Evolutionary conservation across 2,888 invertebrate genomes (phyloP), one percentile per base, ranked within the genome.

Genomic region (Drosophila anomalata): DNA sequence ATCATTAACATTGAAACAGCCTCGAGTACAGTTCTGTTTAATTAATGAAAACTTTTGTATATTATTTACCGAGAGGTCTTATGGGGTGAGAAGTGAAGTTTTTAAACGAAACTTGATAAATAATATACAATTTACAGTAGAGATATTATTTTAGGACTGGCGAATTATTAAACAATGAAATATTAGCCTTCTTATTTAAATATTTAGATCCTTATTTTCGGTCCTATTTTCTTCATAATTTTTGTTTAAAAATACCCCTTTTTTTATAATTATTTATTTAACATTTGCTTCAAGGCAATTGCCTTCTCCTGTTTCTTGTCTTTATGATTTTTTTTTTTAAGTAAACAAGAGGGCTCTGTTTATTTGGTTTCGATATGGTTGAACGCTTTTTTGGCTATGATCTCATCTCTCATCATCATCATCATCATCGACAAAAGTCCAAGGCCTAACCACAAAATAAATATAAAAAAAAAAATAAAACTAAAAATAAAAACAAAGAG

Each of bases 381-480:
- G 20, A 60, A 61, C n/a, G 44, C 52, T 20, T 29, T 29, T 54
- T 53, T 7, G 65, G 47, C 39, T 65, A 54, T 65, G 63, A 65
- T 65, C 66, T 66, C 63, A 59, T 50, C 31, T 17, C n/a, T 36
- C 12, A 36, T n/a, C 7, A 29, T 29, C 26, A 8, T 29, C 26
- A 8, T 29, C 55, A 20, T 22, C 48, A 24, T 14, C 54, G 24
- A 2, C 48, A 12, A 31, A 11, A 42, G 48, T 17, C 46, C 66
- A 67, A 66, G 47, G 55, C 55, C 33, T 17, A 29, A 48, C 61
- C 61, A 14, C 65, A 66, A 47, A 67, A 67, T 66, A 55, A 55
- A 66, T 33, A 66, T 51, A 55, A 46, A 44, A 24, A 8, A 24
- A 53, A 65, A 8, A 17, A 17, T 17, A 41, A 41, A 52, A 50